Evolutionary conservation across 2,888 invertebrate genomes (phyloP).

Genomic region (Ametastegia equiseti): DNA sequence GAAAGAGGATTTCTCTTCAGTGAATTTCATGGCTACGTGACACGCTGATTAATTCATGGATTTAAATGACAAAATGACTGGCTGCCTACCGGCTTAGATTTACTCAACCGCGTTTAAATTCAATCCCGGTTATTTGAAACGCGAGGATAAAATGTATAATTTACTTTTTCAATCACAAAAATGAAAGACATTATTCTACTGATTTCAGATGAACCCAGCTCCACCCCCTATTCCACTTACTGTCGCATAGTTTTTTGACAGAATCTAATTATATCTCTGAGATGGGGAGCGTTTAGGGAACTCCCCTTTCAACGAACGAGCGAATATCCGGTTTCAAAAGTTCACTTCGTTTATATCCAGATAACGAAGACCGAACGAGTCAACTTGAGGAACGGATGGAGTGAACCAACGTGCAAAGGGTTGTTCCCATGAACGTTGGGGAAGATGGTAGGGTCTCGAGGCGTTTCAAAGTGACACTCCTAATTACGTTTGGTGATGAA

Average conservation of each 20-base stretch:
- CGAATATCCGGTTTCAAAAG: constrained; percentile 45
- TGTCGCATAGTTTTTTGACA: neutral
- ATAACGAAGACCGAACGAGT: constrained; percentile 46
- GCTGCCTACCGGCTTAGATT: neutral
- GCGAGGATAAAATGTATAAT: neutral
- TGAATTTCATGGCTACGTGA: neutral
- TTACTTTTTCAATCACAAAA: neutral
- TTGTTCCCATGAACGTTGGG: constrained; percentile 4
- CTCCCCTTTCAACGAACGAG: constrained; percentile 25
- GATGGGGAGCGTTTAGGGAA: constrained; percentile 47
- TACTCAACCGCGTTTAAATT: constrained; percentile 7
- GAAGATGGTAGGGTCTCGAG: constrained; percentile 25
- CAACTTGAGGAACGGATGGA: constrained; percentile 6
- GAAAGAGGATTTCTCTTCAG: neutral
- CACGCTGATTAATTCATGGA: constrained; percentile 31
- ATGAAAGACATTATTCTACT: neutral
- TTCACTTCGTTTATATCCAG: constrained; percentile 36
- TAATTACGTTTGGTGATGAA: constrained; percentile 49
- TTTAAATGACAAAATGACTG: constrained; percentile 25
- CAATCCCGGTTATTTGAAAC: neutral
- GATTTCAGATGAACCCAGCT: neutral
- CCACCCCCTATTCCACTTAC: neutral
- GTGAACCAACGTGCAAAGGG: constrained; percentile 53
- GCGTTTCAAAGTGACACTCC: constrained; percentile 49
- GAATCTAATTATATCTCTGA: constrained; percentile 33